phyloP scores from a whole-genome alignment of 2,888 invertebrate genomes.

The Herminia tarsipennalis region DNA sequence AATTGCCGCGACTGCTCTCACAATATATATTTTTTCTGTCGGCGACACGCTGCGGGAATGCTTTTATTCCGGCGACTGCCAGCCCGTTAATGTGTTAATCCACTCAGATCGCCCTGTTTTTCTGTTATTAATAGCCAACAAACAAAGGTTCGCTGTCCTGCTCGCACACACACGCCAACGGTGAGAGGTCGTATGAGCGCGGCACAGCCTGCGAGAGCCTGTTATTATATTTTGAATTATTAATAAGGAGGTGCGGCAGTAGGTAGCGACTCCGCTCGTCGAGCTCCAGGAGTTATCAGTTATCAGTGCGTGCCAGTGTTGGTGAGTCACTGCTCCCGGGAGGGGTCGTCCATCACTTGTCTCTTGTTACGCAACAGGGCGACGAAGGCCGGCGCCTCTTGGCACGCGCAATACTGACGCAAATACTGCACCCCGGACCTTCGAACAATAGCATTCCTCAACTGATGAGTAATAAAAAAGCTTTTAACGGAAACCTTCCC shows the following conservation, averaged over 20 bases:
- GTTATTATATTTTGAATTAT: conserved; percentile 37
- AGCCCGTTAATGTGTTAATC: conserved; percentile 82
- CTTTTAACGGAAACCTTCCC: conserved; percentile 18
- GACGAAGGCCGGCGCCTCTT: conserved; percentile 3
- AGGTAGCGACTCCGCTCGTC: background rate
- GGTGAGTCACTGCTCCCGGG: conserved; percentile 57
- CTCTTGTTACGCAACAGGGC: conserved; percentile 49
- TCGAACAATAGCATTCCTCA: conserved; percentile 41
- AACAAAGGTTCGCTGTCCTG: conserved; percentile 55
- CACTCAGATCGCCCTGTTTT: conserved; percentile 75
- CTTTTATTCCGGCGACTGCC: conserved; percentile 75
- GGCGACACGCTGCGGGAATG: conserved; percentile 69
- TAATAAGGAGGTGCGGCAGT: conserved; percentile 30
- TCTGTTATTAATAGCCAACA: conserved; percentile 76
- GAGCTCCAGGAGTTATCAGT: conserved; percentile 42
- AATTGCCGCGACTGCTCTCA: conserved; percentile 58
- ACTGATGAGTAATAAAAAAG: conserved; percentile 34
- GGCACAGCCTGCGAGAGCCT: conserved; percentile 25
- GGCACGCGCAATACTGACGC: conserved; percentile 21
- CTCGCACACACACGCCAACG: conserved; percentile 36
- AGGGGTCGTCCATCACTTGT: too few species aligned
- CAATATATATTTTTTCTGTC: conserved; percentile 55
- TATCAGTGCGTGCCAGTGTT: conserved; percentile 41
- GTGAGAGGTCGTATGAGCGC: conserved; percentile 18
- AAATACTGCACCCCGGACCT: conserved; percentile 12